Evolutionary conservation across 2,888 invertebrate species (phyloP), one percentile per base, ranked within the genome.

Genomic region (Philopedon plagiatum): DNA sequence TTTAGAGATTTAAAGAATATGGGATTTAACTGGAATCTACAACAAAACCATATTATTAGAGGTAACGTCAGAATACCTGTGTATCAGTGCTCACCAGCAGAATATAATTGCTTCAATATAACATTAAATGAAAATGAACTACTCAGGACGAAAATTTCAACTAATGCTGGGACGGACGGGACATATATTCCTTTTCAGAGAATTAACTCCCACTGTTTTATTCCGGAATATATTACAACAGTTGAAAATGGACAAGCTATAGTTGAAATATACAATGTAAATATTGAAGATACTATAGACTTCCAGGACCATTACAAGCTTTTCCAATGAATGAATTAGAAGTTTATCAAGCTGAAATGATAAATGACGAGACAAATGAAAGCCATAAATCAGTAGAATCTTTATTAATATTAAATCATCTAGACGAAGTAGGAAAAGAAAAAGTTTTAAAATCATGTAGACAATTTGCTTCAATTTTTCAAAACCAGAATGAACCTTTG

Each of bases 371-470:
- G 1, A 7, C 18, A 56, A 1, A 29, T 13, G 0, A 5, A 32
- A 18, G 8, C 2, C 13, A 5, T n/a, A n/a, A n/a, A n/a, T n/a
- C n/a, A 32, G 32, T 56, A 18, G 56, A 56, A 56, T 7, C 5
- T 15, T 13, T 32, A 21, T 32, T 56, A 56, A 56, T 15, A 56
- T 1, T 32, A 19, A 32, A 64, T 23, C 54, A 64, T 39, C 15
- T 64, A 9, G 74, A 76, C 13, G 13, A n/a, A 41, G 74, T 77
- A 65, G 73, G 71, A 69, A 75, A 69, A 54, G 7, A 26, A 0
- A 46, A 54, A 65, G 46, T 77, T 5, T 4, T 61, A 29, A 68
- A 64, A 41, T 54, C 75, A 32, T 71, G 57, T 37, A 37, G 23
- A 21, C 26, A 74, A n/a, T n/a, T n/a, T n/a, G n/a, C n/a, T n/a